Evolutionary conservation across 2,113 vertebrate species (phyloP).

Genomic region (Arizona elegans): DNA sequence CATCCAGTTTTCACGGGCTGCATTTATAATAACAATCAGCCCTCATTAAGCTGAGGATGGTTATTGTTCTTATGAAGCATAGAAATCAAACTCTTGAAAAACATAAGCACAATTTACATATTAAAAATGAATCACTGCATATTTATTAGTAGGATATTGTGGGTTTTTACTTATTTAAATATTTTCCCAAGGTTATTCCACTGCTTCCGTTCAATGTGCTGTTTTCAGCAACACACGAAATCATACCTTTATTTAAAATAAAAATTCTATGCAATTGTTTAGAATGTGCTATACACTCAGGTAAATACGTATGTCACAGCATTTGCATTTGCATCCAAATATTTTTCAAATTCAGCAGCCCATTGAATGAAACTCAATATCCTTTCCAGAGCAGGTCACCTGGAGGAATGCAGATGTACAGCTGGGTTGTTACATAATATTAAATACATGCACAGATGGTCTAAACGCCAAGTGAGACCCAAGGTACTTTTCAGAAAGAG

Average conservation of each 20-base stretch:
- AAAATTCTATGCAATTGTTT: background rate
- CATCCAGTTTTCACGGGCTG: conserved; percentile 20
- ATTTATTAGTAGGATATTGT: background rate
- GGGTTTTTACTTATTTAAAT: background rate
- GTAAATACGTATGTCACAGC: background rate
- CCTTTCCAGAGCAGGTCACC: background rate
- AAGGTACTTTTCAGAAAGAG: background rate
- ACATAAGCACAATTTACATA: background rate
- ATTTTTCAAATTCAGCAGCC: background rate
- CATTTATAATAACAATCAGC: conserved; percentile 28
- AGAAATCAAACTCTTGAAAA: conserved; percentile 19
- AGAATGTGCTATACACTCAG: background rate
- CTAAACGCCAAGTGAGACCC: background rate
- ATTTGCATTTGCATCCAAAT: background rate
- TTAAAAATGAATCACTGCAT: conserved; percentile 2
- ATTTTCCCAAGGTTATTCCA: background rate
- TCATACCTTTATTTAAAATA: background rate
- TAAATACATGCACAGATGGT: background rate
- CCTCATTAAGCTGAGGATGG: conserved; percentile 11
- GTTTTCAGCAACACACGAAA: background rate
- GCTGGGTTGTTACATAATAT: background rate
- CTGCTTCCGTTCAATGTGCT: background rate
- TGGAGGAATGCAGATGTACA: background rate
- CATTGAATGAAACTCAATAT: background rate
- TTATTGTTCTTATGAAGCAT: background rate